Conservation (phyloP, 1,140 invertebrate genomes). For the Drosophila trapezifrons region DNA sequence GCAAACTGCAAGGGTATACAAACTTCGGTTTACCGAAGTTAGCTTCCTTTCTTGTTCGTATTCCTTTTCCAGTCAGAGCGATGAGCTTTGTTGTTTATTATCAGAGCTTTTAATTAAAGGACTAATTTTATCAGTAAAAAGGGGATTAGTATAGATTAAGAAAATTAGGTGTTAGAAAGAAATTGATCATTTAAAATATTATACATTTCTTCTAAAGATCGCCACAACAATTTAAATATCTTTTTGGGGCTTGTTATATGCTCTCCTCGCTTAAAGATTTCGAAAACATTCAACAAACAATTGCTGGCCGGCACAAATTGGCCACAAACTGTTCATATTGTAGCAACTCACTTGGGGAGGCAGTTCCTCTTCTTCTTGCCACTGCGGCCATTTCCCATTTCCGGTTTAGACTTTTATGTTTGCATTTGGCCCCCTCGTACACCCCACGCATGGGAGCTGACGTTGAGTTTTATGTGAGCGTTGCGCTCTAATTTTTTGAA, state of each 20-base stretch:
- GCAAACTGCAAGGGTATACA: too few species aligned
- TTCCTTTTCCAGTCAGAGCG: too few species aligned
- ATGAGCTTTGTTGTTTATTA: too few species aligned
- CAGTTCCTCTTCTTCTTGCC: slow-evolving; percentile 14
- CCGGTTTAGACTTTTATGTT: slow-evolving; percentile 71
- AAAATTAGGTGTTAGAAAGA: too few species aligned
- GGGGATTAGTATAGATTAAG: too few species aligned
- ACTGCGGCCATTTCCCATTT: slow-evolving; percentile 58
- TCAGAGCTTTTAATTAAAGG: too few species aligned
- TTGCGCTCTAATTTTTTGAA: slow-evolving; percentile 75
- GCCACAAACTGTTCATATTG: slow-evolving; percentile 70
- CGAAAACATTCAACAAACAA: slow-evolving; percentile 24
- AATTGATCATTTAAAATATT: not conserved
- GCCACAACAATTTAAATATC: too few species aligned
- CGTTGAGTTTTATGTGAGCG: slow-evolving; percentile 65
- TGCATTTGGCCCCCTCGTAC: slow-evolving; percentile 39
- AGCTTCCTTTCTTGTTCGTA: too few species aligned
- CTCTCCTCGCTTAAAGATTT: slow-evolving; percentile 13
- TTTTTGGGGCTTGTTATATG: not conserved
- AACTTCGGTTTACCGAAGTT: too few species aligned
- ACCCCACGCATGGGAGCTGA: slow-evolving; percentile 11
- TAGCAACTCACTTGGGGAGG: slow-evolving; percentile 52
- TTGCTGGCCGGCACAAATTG: slow-evolving; percentile 29
- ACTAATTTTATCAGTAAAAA: too few species aligned
- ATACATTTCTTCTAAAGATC: not conserved